Evolutionary conservation across 2,888 invertebrate species (phyloP).

Genomic region (Ichneumoninae sp.): DNA sequence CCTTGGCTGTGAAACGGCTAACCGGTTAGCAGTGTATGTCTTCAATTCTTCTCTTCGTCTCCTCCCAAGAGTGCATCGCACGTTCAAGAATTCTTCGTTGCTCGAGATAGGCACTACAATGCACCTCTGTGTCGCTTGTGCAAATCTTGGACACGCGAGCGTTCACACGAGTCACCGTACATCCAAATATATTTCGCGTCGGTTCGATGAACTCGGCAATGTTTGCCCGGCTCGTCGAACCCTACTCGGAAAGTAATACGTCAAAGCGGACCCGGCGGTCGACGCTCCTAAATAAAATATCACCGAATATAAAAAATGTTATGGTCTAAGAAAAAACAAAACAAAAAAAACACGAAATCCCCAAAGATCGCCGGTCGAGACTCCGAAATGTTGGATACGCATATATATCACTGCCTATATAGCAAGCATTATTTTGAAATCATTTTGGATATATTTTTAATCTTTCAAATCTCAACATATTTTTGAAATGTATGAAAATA

Average conservation of each 20-base stretch:
- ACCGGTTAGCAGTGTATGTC: background rate
- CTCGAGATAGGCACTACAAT: background rate
- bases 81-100: slow-evolving; percentile 1
- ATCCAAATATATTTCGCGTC: background rate
- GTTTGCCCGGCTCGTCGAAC: background rate
- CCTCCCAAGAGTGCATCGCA: background rate
- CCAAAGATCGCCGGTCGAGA: no score
- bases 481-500: no score
- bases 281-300: background rate
- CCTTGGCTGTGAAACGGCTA: background rate
- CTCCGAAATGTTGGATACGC: no score
- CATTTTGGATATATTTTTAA: no score
- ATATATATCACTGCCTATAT: no score
- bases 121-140: background rate
- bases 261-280: background rate
- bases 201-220: background rate
- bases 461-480: no score
- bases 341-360: no score
- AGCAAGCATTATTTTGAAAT: no score
- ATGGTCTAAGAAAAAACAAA: no score
- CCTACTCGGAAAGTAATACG: background rate
- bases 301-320: background rate
- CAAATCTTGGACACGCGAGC: background rate
- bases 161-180: background rate
- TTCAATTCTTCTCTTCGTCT: background rate